These are phyloP conservation scores for Drosophila miranda DNA, from an alignment of 1,140 invertebrate genomes.

Conservation along the genomic window DNA sequence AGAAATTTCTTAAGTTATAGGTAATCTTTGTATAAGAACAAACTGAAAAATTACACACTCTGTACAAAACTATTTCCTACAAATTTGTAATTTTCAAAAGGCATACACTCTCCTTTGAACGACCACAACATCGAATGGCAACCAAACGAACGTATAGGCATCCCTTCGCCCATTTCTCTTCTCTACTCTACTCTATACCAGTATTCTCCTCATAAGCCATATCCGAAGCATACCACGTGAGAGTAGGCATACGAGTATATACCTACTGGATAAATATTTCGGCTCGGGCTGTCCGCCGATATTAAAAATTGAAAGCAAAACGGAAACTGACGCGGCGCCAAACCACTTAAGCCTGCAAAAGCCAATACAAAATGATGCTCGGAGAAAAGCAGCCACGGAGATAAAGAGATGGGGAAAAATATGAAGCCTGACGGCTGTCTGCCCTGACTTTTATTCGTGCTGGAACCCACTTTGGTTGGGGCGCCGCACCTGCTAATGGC, in stretches of 20 bases:
- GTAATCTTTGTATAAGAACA: too few relatives aligned
- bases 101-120: too few relatives aligned
- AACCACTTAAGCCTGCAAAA: conserved; percentile 70
- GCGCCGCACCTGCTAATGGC: conserved; percentile 53
- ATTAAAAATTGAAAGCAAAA: conserved; percentile 65
- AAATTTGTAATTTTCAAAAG: too few relatives aligned
- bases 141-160: too few relatives aligned
- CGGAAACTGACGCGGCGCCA: conserved; percentile 67
- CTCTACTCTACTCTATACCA: too few relatives aligned
- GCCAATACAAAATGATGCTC: conserved; percentile 51
- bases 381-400: conserved; percentile 3
- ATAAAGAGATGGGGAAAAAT: conserved; percentile 4
- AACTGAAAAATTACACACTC: too few relatives aligned
- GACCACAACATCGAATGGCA: too few relatives aligned
- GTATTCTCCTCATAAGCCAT: too few relatives aligned
- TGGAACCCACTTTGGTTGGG: conserved; percentile 20
- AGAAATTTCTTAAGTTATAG: too few relatives aligned
- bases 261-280: conserved; percentile 14
- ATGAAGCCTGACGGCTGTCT: conserved; percentile 57
- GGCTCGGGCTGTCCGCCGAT: conserved; percentile 47
- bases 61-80: too few relatives aligned
- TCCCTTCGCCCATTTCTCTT: too few relatives aligned
- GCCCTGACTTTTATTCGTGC: conserved; percentile 25
- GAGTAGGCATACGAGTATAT: not conserved
- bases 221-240: too few relatives aligned